Percentiles rank a stretch among this genome's conserved stretches.
These are phyloP conservation scores for Nasonia giraulti DNA, from an alignment of 1,140 invertebrate species.

Conservation along the genomic window DNA sequence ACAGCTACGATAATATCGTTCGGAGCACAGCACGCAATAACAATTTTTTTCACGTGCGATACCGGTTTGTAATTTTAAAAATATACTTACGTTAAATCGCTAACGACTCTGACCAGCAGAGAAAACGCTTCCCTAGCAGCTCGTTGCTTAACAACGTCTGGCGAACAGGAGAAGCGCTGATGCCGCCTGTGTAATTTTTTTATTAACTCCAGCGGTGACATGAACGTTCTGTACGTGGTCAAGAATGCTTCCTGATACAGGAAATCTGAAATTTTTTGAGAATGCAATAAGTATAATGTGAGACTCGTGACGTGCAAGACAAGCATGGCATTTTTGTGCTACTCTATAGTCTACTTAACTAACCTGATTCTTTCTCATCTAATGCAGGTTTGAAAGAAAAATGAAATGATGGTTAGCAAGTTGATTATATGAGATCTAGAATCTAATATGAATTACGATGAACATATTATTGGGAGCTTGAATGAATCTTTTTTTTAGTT, in stretches of 20 bases:
- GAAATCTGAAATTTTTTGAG: conserved; percentile 80
- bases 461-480: conserved; percentile 4
- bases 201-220: conserved; percentile 90
- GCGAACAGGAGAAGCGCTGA: conserved; percentile 86
- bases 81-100: conserved; percentile 91
- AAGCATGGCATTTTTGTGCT: conserved; percentile 54
- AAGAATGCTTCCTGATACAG: conserved; percentile 97
- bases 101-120: conserved; percentile 92
- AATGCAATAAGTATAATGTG: background rate
- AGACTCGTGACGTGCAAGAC: background rate
- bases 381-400: conserved; percentile 54
- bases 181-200: conserved; percentile 91
- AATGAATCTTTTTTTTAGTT: background rate
- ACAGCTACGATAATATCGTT: background rate
- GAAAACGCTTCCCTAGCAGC: conserved; percentile 91
- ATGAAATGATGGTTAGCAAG: conserved; percentile 38
- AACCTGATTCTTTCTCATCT: conserved; percentile 77
- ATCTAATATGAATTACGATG: conserved; percentile 34
- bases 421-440: conserved; percentile 5
- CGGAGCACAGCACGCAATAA: background rate
- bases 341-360: conserved; percentile 53
- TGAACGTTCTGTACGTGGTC: conserved; percentile 96
- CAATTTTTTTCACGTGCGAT: background rate
- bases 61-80: conserved; percentile 1
- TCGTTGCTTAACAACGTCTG: conserved; percentile 83